Conservation (phyloP, 1,140 invertebrate genomes). For the Episyrphus balteatus region DNA sequence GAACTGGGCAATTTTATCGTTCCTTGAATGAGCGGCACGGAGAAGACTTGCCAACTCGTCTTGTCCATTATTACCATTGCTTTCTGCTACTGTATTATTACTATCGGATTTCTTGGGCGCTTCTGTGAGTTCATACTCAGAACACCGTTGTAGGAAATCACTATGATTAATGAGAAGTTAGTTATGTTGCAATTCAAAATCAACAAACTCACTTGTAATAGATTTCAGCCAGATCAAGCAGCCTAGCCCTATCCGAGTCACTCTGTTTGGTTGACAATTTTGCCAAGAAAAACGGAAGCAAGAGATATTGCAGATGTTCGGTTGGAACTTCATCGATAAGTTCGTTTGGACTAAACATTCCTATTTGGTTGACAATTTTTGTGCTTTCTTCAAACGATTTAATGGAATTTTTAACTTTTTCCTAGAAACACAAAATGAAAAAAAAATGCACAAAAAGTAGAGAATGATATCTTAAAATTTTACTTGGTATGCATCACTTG, state of each 20-base stretch:
- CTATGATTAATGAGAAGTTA: constrained; percentile 19
- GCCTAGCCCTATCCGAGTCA: constrained; percentile 54
- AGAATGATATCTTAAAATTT: constrained; percentile 6
- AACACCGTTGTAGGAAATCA: constrained; percentile 70
- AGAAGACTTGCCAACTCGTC: constrained; percentile 30
- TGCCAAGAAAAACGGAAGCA: constrained; percentile 74
- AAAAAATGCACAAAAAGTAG: constrained; percentile 7
- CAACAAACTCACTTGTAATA: constrained; percentile 52
- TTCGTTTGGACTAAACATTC: constrained; percentile 84
- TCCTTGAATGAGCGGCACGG: constrained; percentile 42
- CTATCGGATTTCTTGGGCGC: constrained; percentile 8
- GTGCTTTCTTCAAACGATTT: constrained; percentile 65
- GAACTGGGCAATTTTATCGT: constrained; percentile 68
- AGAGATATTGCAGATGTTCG: constrained; percentile 70
- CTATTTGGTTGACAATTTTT: constrained; percentile 60
- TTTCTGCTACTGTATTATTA: constrained; percentile 7
- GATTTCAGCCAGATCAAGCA: constrained; percentile 61
- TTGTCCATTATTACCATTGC: background rate
- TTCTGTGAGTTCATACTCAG: constrained; percentile 63
- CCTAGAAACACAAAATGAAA: constrained; percentile 36
- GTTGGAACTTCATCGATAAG: constrained; percentile 75
- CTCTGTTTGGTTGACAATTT: constrained; percentile 46
- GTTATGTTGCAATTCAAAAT: background rate
- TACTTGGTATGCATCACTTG: constrained; percentile 49
- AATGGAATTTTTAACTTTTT: constrained; percentile 56